Conservation (phyloP, 2,888 invertebrate species). For the Tribolium freemani region DNA sequence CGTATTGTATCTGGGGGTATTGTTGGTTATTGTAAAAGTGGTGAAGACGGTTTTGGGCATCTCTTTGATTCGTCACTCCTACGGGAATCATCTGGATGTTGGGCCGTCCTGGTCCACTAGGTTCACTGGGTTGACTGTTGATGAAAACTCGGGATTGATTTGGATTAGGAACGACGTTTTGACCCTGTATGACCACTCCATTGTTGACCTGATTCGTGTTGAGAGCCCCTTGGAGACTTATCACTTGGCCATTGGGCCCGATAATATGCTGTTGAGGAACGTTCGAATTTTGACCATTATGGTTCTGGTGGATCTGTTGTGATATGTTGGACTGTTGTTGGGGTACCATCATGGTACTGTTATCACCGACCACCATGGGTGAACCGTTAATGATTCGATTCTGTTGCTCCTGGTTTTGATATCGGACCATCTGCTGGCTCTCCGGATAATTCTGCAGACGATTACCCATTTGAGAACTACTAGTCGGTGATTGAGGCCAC, state of each 20-base stretch:
- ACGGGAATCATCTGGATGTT: constrained; percentile 62
- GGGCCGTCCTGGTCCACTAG: constrained; percentile 66
- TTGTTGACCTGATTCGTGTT: constrained; percentile 45
- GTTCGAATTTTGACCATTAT: constrained; percentile 51
- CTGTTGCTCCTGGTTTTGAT: constrained; percentile 48
- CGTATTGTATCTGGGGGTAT: constrained; percentile 61
- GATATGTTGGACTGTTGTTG: constrained; percentile 44
- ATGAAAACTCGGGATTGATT: constrained; percentile 63
- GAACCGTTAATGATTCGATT: constrained; percentile 58
- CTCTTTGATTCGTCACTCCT: constrained; percentile 57
- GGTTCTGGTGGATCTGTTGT: constrained; percentile 54
- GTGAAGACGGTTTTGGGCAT: constrained; percentile 50
- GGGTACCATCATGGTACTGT: constrained; percentile 60
- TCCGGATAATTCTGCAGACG: constrained; percentile 56
- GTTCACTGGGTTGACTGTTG: constrained; percentile 63
- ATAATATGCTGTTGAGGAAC: constrained; percentile 66
- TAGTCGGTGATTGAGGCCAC: constrained; percentile 57
- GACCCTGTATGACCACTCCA: constrained; percentile 59
- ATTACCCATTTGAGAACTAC: constrained; percentile 53
- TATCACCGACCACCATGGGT: constrained; percentile 58
- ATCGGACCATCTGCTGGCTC: constrained; percentile 61
- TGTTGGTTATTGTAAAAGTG: constrained; percentile 53
- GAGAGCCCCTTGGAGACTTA: constrained; percentile 71
- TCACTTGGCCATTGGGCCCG: constrained; percentile 74
- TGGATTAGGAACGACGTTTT: constrained; percentile 54